Evolutionary conservation across 2,888 invertebrate genomes (phyloP).

Genomic region (Drosophila pullipes): DNA sequence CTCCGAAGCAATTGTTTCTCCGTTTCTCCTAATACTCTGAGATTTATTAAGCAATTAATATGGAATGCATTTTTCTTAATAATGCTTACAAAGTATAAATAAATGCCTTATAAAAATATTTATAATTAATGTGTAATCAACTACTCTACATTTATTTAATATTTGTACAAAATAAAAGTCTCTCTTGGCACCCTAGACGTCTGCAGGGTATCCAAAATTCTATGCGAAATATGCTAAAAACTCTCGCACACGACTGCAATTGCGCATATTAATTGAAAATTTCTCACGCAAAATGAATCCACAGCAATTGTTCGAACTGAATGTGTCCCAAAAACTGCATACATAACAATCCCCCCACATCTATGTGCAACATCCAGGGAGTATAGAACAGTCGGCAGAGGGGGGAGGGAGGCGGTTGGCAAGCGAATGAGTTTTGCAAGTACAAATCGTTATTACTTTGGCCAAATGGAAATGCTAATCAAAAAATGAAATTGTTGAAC

Average conservation of each 20-base stretch:
- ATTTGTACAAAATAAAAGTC: not conserved
- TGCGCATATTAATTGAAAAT: conserved; percentile 81
- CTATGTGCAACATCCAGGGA: conserved; percentile 1
- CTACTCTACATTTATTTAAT: rapidly evolving
- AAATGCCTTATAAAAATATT: rapidly evolving
- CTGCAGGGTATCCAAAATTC: conserved; percentile 41
- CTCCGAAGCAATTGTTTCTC: not conserved
- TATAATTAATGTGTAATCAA: not conserved
- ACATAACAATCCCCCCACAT: conserved; percentile 49
- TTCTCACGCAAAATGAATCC: conserved; percentile 74
- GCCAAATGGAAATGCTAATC: conserved; percentile 66
- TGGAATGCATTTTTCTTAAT: not conserved
- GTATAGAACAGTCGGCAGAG: not conserved
- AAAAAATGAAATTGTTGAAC: conserved; percentile 57
- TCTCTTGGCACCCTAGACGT: too few relatives aligned
- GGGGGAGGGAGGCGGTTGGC: not conserved
- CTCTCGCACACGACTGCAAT: conserved; percentile 66
- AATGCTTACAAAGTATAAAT: not conserved
- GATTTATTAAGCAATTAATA: not conserved
- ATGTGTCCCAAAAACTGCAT: conserved; percentile 56
- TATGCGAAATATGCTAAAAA: conserved; percentile 71
- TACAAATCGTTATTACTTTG: conserved; percentile 65
- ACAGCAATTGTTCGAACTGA: conserved; percentile 57
- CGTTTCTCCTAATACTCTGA: too few relatives aligned
- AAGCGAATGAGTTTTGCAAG: conserved; percentile 12